Evolutionary conservation across 2,113 vertebrate genomes (phyloP), one percentile per base, ranked within the genome.

Genomic region (Heterotilapia buettikoferi): DNA sequence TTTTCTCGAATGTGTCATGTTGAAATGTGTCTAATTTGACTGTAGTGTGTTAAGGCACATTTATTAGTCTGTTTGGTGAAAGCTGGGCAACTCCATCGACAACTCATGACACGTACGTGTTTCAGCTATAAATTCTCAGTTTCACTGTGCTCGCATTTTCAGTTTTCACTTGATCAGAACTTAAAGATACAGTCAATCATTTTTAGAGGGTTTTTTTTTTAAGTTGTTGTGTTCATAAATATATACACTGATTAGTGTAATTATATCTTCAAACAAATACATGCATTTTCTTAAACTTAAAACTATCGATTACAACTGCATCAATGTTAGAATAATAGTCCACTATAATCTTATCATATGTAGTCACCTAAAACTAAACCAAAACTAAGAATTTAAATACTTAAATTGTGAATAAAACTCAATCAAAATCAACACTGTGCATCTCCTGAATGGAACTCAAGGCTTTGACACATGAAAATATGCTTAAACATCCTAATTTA

Each of bases 161-260:
- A 61, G 57, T 61, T 18, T 47, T 47, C 14, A 29, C 24, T 76
- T 47, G 6, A 19, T 50, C 71, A 47, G 71, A 76, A 29, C 1
- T 6, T 50, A 66, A n/a, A 38, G 38, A 4, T 40, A 40, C 9
- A 11, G 38, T 40, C 38, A 40, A 9, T 40, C 38, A 40, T 10
- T 40, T 40, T 40, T 40, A 10, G 9, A 45, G 13, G 7, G 0
- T 0, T 63, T 63, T 63, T 36, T 18, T 61, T 63, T 63, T 0
- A 63, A 36, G 29, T 63, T 6, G 31, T 63, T 63, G 5, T 63
- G 29, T 63, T 63, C 31, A n/a, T 63, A 36, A 63, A 63, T 63
- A 63, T n/a, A n/a, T 63, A 63, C 18, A 11, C 59, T 36, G 9
- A 63, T 63, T 63, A 63, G 31, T 12, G 31, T n/a, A 63, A 63